Evolutionary conservation across 2,113 vertebrate genomes (phyloP), one percentile per base, ranked within the genome.

Genomic region (Macquaria ambigua): DNA sequence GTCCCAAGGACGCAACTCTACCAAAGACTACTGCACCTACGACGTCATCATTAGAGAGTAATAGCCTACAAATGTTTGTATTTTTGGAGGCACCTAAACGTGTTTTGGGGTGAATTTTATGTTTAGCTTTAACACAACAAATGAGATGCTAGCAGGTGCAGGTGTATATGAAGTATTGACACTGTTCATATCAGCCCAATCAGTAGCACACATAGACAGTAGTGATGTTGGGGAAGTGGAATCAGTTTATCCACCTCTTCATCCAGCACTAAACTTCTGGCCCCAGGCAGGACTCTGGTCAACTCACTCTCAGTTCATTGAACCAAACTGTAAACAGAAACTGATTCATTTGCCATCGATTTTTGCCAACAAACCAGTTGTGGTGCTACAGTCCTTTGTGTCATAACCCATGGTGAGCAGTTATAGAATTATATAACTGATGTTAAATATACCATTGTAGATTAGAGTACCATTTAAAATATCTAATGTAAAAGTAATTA

Each of bases 261-360:
- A 41, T 8, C 7, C 71, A 25, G 52, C 72, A 67, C 52, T 77
- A 79, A 71, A 86, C 62, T 4, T 81, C n/a, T 74, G 55, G 43
- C 89, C 82, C 2, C 52, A 41, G 53, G 72, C 85, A 66, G 46
- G 12, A 43, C 64, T 83, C 34, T 15, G 59, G 55, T 77, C 74
- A 80, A 61, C 75, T 59, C 82, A 66, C 56, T 61, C 58, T 62
- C 79, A 66, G 82, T 66, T 87, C 84, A 83, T 21, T 84, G 58
- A 85, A 63, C 75, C 79, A 81, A 81, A 84, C 55, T 81, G 69
- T 86, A 72, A 80, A 85, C 67, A 84, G 58, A 89, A 70, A 72
- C 66, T 8, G 43, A 76, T 69, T 85, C 16, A 74, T 79, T 85
- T 68, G 74, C 7, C 2, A 87, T 87, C 15, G 72, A 87, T 78